Evolutionary conservation across 2,888 invertebrate genomes (phyloP).

Genomic region (Arctia plantaginis): DNA sequence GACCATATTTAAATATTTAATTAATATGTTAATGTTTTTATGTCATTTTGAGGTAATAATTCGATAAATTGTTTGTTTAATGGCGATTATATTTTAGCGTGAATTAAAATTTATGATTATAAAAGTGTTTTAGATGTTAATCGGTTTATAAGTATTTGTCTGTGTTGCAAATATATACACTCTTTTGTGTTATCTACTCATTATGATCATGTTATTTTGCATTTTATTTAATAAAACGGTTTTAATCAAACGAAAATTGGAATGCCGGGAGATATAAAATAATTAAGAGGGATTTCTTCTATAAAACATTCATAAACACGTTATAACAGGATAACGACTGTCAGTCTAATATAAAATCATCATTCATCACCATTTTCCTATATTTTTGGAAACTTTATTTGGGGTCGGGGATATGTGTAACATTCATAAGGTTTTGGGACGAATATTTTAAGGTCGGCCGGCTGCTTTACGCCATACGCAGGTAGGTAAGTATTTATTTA

Average conservation of each 20-base stretch:
- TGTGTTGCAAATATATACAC: neutral
- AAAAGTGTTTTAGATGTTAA: constrained; percentile 22
- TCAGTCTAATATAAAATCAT: neutral
- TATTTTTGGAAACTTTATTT: too few species aligned
- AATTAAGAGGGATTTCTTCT: neutral
- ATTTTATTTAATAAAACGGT: neutral
- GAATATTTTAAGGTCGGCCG: too few species aligned
- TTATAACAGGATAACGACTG: neutral
- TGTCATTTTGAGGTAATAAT: constrained; percentile 36
- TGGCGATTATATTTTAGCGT: constrained; percentile 22
- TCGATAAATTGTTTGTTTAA: constrained; percentile 37
- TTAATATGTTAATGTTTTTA: constrained; percentile 29
- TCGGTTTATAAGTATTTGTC: constrained; percentile 18
- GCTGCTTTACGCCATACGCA: too few species aligned
- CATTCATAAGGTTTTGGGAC: too few species aligned
- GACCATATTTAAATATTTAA: constrained; percentile 25
- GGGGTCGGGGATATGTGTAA: too few species aligned
- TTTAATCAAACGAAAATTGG: neutral
- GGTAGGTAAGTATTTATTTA: too few species aligned
- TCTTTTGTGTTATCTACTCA: neutral
- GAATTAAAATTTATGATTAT: constrained; percentile 10
- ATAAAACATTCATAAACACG: neutral
- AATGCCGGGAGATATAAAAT: neutral
- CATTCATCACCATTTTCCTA: too few species aligned
- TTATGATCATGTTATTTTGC: neutral